Conservation (phyloP, 2,797 vertebrate genomes). For the Coregonus suidteri region DNA sequence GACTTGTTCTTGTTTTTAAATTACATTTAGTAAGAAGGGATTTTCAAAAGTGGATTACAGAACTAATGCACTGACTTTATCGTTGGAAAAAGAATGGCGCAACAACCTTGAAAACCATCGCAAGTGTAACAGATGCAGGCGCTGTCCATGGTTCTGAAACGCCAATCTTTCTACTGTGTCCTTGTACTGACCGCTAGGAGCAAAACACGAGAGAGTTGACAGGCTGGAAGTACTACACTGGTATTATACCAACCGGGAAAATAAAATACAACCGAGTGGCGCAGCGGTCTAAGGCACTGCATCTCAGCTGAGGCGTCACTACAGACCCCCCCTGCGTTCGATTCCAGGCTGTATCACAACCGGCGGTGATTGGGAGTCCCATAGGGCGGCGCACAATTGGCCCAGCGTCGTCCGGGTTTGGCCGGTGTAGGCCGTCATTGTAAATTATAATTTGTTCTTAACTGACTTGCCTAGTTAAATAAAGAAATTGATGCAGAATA, state of each 20-base stretch:
- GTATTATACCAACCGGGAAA: neutral
- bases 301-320: no score
- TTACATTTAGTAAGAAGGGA: neutral
- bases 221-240: neutral
- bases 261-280: neutral
- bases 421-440: no score
- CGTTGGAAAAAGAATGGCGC: neutral
- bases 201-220: neutral
- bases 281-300: no score
- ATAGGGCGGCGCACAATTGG: no score
- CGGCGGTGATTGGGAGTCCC: no score
- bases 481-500: no score
- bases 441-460: no score
- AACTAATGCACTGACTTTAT: neutral
- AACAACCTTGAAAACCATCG: neutral
- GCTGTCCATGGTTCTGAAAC: conserved; percentile 13
- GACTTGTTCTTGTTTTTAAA: no score
- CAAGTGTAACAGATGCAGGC: neutral
- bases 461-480: no score
- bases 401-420: no score
- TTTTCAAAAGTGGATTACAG: neutral
- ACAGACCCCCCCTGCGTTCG: no score
- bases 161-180: conserved; percentile 30
- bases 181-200: conserved; percentile 48
- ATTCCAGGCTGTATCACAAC: no score